phyloP scores from a whole-genome alignment of 1,140 invertebrate species.

The Sipha flava region DNA sequence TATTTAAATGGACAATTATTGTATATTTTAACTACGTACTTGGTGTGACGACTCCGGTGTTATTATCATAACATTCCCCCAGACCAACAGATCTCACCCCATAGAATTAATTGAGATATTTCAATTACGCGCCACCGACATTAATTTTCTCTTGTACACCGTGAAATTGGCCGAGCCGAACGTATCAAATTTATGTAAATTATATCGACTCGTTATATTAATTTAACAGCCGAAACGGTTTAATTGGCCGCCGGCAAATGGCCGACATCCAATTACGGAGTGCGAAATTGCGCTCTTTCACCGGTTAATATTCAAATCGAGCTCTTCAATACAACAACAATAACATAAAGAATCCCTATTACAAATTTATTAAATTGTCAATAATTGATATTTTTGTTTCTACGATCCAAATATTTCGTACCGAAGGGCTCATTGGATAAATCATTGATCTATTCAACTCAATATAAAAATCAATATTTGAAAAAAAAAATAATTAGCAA shows the following conservation, averaged over 20 bases:
- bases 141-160: background rate
- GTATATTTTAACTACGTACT: too few species aligned
- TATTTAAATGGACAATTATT: too few species aligned
- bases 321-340: background rate
- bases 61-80: too few species aligned
- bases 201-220: conserved; percentile 4
- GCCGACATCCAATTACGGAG: background rate
- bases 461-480: too few species aligned
- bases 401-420: too few species aligned
- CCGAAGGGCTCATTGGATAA: too few species aligned
- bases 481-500: too few species aligned
- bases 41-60: too few species aligned
- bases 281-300: background rate
- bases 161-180: background rate
- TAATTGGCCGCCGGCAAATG: background rate
- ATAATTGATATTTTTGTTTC: too few species aligned
- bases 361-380: too few species aligned
- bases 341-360: too few species aligned
- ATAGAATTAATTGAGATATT: background rate
- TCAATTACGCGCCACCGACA: background rate
- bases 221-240: background rate
- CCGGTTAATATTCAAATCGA: background rate
- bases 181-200: conserved; percentile 13
- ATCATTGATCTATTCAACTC: too few species aligned
- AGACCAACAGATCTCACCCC: background rate